Evolutionary conservation across 2,113 vertebrate genomes (phyloP).

Genomic region (Conger conger): DNA sequence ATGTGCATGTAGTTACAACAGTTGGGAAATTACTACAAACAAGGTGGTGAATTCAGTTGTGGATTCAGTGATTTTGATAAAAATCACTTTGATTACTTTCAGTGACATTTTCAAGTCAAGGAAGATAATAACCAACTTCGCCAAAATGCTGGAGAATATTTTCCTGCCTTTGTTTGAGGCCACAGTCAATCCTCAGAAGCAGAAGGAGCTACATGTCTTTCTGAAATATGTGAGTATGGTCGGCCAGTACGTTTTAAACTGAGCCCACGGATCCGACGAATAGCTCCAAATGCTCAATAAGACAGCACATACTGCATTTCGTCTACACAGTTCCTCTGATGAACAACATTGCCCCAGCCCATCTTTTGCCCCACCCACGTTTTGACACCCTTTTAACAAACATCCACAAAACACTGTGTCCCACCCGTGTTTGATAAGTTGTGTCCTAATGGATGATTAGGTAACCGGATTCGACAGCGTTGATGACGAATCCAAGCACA

Average conservation of each 20-base stretch:
- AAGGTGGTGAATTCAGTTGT: too few species aligned
- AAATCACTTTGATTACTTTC: slow-evolving; percentile 41
- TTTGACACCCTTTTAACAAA: neutral
- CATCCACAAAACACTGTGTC: neutral
- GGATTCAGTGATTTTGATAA: neutral
- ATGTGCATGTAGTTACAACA: neutral
- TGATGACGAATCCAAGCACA: slow-evolving; percentile 97
- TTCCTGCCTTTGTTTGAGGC: slow-evolving; percentile 94
- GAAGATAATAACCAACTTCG: slow-evolving; percentile 84
- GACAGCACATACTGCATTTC: neutral
- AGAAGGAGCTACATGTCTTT: slow-evolving; percentile 85
- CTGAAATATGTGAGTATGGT: slow-evolving; percentile 94
- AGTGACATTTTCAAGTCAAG: slow-evolving; percentile 95
- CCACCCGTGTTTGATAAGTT: neutral
- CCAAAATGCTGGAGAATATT: slow-evolving; percentile 94
- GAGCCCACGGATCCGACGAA: neutral
- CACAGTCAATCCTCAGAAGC: slow-evolving; percentile 87
- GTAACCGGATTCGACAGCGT: slow-evolving; percentile 98
- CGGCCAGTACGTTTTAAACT: neutral
- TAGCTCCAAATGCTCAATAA: neutral
- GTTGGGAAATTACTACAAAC: too few species aligned
- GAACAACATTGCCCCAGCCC: neutral
- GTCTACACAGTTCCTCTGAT: neutral
- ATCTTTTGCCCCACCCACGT: too few species aligned
- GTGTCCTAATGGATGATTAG: slow-evolving; percentile 54